Base-by-base conservation (phyloP, 23 tunicate species). In the Trididemnum clinides region DNA sequence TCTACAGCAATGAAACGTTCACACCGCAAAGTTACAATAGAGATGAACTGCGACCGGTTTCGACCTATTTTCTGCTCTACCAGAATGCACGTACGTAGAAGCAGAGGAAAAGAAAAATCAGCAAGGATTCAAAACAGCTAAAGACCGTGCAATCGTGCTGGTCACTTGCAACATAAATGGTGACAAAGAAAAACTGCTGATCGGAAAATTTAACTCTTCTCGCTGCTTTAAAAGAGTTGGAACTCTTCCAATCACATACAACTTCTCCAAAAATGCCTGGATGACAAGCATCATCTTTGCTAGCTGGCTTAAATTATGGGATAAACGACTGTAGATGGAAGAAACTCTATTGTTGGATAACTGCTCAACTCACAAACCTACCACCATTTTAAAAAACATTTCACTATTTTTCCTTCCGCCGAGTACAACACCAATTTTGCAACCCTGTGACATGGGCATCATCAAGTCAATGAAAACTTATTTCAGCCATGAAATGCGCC, bases 171-270 rank as follows among this genome's bases (percentile, higher is more conserved):
- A 49, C 18, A 49, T 49, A 18, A 49, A 12, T 12, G 57, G n/a
- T n/a, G n/a, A n/a, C n/a, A 33, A 33, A 70, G 30, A 32, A 63
- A 63, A 15, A 6, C 71, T 76, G 63, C 82, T 76, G 15, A 76
- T 76, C 63, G 64, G 82, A 25, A 76, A 44, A 76, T 76, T 76
- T 19, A 76, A 39, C 19, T 38, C 62, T 76, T 71, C 82, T 44
- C 82, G 71, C 64, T 76, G 82, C 82, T 76, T 76, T 33, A 76
- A 76, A 33, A 76, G 36, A 27, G 71, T 36, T 76, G 82, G 25
- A 76, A 76, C 71, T 76, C 82, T 76, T 76, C 71, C 82, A 39
- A 76, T 76, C 36, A 18, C 64, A 33, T 76, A 76, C 82, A 33
- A 23, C 64, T 76, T 76, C 23, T 76, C 82, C 64, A 76, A 76